phyloP scores from a whole-genome alignment of 2,888 invertebrate genomes.

The Adineta ricciae region DNA sequence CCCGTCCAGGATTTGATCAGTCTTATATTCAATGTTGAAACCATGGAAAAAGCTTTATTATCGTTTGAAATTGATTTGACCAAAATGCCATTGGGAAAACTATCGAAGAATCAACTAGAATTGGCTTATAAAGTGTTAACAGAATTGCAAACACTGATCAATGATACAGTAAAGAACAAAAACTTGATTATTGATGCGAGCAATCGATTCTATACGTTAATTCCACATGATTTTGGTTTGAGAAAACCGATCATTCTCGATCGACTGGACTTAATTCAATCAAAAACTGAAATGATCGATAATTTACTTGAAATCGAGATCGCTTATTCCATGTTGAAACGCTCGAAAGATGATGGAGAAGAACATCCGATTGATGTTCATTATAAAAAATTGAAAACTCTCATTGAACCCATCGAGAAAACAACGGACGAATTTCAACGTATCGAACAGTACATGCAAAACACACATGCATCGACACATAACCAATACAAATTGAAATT shows the following conservation, averaged over 20 bases:
- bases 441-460: slow-evolving; percentile 68
- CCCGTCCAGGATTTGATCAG: slow-evolving; percentile 58
- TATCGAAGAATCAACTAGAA: slow-evolving; percentile 72
- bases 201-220: slow-evolving; percentile 83
- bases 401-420: slow-evolving; percentile 59
- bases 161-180: slow-evolving; percentile 46
- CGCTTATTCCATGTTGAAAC: slow-evolving; percentile 73
- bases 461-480: slow-evolving; percentile 87
- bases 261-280: slow-evolving; percentile 61
- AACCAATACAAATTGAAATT: slow-evolving; percentile 63
- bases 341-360: slow-evolving; percentile 43
- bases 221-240: slow-evolving; percentile 87
- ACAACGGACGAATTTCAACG: slow-evolving; percentile 62
- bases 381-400: slow-evolving; percentile 74
- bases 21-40: slow-evolving; percentile 76
- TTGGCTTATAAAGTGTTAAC: slow-evolving; percentile 69
- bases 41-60: slow-evolving; percentile 80
- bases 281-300: slow-evolving; percentile 75
- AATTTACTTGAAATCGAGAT: slow-evolving; percentile 85
- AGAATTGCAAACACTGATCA: slow-evolving; percentile 44
- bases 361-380: slow-evolving; percentile 67
- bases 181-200: slow-evolving; percentile 67
- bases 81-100: slow-evolving; percentile 93
- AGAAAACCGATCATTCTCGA: slow-evolving; percentile 70
- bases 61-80: slow-evolving; percentile 78